These are phyloP conservation scores for Diachasma alloeum DNA, from an alignment of 1,140 invertebrate genomes.

Conservation along the genomic window DNA sequence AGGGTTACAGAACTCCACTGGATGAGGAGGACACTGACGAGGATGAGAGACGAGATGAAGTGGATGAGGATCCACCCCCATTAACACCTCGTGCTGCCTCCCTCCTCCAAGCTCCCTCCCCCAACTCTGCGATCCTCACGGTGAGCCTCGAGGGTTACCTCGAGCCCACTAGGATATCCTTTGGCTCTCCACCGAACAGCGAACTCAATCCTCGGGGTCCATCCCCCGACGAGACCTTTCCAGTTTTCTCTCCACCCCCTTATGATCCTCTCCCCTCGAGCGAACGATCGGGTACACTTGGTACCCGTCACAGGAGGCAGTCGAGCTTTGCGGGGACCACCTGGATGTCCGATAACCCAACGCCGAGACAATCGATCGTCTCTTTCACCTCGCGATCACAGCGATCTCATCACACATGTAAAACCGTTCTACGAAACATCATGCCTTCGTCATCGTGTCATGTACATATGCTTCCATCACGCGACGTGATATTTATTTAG, in stretches of 20 bases:
- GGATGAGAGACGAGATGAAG: slow-evolving; percentile 27
- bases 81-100: slow-evolving; percentile 66
- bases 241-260: slow-evolving; percentile 84
- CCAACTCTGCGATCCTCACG: slow-evolving; percentile 84
- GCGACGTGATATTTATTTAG: not conserved
- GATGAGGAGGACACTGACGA: slow-evolving; percentile 57
- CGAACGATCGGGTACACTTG: slow-evolving; percentile 25
- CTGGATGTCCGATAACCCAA: slow-evolving; percentile 65
- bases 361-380: slow-evolving; percentile 73
- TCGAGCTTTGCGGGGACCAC: slow-evolving; percentile 65
- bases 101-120: slow-evolving; percentile 74
- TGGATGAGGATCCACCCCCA: slow-evolving; percentile 59
- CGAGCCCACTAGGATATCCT: slow-evolving; percentile 80
- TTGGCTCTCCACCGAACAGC: slow-evolving; percentile 78
- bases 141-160: slow-evolving; percentile 85
- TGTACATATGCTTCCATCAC: slow-evolving; percentile 54
- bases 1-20: slow-evolving; percentile 73
- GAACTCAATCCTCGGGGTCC: slow-evolving; percentile 72
- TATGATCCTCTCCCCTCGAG: slow-evolving; percentile 54
- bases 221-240: slow-evolving; percentile 81
- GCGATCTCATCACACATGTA: slow-evolving; percentile 85
- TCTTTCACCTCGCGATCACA: slow-evolving; percentile 76
- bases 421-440: slow-evolving; percentile 44
- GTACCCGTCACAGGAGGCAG: slow-evolving; percentile 51
- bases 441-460: slow-evolving; percentile 38